These are phyloP conservation scores for Spinus pinus DNA, from an alignment of 2,797 vertebrate genomes.

Conservation along the genomic window DNA sequence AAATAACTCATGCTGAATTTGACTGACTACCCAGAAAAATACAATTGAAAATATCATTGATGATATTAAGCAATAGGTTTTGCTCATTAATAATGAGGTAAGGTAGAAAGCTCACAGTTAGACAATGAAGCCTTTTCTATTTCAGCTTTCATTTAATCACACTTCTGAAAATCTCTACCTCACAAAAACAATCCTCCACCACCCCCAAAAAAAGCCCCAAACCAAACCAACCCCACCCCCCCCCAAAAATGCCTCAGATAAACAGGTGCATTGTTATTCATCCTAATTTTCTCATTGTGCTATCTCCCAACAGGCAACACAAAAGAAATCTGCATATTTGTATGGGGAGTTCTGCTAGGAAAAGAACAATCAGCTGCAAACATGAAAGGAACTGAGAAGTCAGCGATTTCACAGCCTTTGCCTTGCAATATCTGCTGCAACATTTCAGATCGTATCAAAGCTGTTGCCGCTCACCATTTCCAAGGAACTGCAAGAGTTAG, in stretches of 20 bases:
- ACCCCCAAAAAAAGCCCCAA: neutral
- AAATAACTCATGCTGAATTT: neutral
- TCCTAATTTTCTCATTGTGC: neutral
- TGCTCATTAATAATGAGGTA: neutral
- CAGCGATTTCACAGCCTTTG: slow-evolving; percentile 42
- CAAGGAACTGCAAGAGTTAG: neutral
- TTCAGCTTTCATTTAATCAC: neutral
- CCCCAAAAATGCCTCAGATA: neutral
- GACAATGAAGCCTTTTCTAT: neutral
- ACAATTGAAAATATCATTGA: neutral
- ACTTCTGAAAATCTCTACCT: neutral
- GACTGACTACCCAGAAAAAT: neutral
- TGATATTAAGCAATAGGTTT: neutral
- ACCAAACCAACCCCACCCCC: neutral
- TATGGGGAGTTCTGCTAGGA: neutral
- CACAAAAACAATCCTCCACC: neutral
- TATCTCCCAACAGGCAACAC: neutral
- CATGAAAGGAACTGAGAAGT: slow-evolving; percentile 13
- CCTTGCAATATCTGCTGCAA: neutral
- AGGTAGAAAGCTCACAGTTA: neutral
- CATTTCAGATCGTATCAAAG: neutral
- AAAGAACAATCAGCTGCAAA: slow-evolving; percentile 41
- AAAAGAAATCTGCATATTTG: slow-evolving; percentile 5
- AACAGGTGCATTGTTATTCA: neutral
- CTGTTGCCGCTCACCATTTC: accelerated